A percentile compares a stretch with the other conserved stretches of the same genome.
phyloP scores from a whole-genome alignment of 2,888 invertebrate species.

The Apodemia mormo region DNA sequence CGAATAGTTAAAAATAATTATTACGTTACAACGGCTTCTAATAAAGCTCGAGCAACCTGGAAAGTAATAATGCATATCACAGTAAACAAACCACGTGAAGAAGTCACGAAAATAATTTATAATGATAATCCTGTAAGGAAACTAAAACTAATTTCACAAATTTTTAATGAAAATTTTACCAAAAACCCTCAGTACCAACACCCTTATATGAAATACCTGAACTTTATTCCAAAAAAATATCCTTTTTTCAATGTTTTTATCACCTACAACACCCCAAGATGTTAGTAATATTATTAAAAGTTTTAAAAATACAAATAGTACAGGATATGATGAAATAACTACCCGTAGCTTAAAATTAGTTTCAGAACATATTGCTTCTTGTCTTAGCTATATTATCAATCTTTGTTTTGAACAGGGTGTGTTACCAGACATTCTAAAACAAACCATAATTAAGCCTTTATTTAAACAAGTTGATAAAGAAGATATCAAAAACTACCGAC shows the following conservation, averaged over 20 bases:
- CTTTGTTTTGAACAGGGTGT: slow-evolving; percentile 1
- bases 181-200: neutral
- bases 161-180: neutral
- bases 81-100: neutral
- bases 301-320: slow-evolving; percentile 1
- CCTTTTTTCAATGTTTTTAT: neutral
- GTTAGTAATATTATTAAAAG: neutral
- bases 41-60: neutral
- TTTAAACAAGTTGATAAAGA: neutral
- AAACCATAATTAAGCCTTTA: neutral
- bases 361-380: neutral
- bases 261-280: neutral
- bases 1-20: neutral
- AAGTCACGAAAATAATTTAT: neutral
- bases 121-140: neutral
- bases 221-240: neutral
- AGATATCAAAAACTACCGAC: neutral
- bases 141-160: neutral
- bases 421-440: neutral
- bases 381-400: neutral
- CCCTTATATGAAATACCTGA: neutral
- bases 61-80: neutral
- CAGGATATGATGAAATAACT: neutral
- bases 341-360: neutral
- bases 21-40: neutral